Percentiles rank a stretch among this genome's conserved stretches.
Evolutionary conservation across 2,888 invertebrate species (phyloP).

Genomic region (Tipula vernalis): DNA sequence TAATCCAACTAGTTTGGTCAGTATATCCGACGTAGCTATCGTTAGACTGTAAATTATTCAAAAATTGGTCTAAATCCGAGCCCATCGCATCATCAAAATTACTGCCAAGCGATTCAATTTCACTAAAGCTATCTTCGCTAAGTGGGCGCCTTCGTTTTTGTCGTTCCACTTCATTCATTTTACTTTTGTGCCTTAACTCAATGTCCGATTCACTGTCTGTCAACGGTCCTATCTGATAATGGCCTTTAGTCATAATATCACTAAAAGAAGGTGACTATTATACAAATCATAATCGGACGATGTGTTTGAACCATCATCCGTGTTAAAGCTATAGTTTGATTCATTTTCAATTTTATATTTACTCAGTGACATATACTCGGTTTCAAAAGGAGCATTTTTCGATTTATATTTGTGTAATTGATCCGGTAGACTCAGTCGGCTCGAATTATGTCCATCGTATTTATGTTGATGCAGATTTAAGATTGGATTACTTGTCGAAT

Average conservation of each 20-base stretch:
- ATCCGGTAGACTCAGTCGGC: conserved; percentile 33
- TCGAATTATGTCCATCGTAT: conserved; percentile 26
- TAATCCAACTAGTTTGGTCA: conserved; percentile 25
- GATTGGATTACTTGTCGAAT: conserved; percentile 31
- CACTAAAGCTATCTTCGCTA: conserved; percentile 58
- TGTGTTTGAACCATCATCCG: conserved; percentile 33
- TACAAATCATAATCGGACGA: conserved; percentile 34
- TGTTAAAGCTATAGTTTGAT: conserved; percentile 34
- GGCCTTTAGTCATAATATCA: conserved; percentile 22
- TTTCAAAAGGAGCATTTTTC: not conserved
- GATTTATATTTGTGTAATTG: conserved; percentile 26
- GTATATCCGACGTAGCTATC: conserved; percentile 29
- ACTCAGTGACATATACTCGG: conserved; percentile 1
- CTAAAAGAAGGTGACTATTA: conserved; percentile 29
- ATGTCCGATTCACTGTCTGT: conserved; percentile 34
- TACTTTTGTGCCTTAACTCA: conserved; percentile 39
- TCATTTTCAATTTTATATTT: conserved; percentile 23
- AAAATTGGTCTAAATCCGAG: conserved; percentile 54
- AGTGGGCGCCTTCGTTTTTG: conserved; percentile 58
- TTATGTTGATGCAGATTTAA: conserved; percentile 24
- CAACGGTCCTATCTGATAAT: conserved; percentile 15
- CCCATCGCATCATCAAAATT: conserved; percentile 42
- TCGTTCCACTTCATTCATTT: conserved; percentile 40
- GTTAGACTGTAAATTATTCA: conserved; percentile 49
- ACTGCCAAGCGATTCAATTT: conserved; percentile 46